Evolutionary conservation across 2,113 vertebrate genomes (phyloP).

Genomic region (Xiphorhynchus elegans): DNA sequence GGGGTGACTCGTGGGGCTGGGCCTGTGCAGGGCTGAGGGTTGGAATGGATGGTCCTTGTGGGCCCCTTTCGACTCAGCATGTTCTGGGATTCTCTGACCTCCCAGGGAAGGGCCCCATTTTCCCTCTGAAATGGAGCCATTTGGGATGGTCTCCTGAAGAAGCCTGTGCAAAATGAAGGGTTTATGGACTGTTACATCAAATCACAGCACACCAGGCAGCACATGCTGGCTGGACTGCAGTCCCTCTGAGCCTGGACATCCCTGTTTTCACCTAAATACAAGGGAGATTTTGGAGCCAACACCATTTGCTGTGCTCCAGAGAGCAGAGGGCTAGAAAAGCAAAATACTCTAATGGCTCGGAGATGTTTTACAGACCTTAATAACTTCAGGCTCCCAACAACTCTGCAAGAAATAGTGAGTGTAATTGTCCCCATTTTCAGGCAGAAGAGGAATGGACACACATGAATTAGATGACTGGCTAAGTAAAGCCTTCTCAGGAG

Average conservation of each 20-base stretch:
- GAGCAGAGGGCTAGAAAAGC: neutral
- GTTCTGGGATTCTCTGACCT: neutral
- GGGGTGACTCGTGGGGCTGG: accelerated
- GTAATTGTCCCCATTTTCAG: slow-evolving; percentile 7
- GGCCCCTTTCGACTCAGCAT: neutral
- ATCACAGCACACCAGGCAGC: neutral
- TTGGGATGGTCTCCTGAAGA: neutral
- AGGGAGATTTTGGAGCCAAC: neutral
- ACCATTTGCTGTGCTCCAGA: neutral
- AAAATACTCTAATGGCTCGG: neutral
- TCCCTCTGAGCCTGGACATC: neutral
- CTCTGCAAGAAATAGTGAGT: neutral
- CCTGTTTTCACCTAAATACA: neutral
- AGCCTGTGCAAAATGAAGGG: neutral
- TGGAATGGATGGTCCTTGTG: neutral
- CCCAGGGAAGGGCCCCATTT: neutral
- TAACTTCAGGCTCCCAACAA: neutral
- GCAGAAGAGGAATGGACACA: neutral
- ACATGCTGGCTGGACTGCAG: neutral
- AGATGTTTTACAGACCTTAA: neutral
- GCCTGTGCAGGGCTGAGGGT: neutral
- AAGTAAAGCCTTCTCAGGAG: neutral
- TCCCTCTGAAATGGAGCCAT: neutral
- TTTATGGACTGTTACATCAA: neutral
- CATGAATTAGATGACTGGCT: neutral